phyloP scores from a whole-genome alignment of 2,797 vertebrate species.

The Falco peregrinus region DNA sequence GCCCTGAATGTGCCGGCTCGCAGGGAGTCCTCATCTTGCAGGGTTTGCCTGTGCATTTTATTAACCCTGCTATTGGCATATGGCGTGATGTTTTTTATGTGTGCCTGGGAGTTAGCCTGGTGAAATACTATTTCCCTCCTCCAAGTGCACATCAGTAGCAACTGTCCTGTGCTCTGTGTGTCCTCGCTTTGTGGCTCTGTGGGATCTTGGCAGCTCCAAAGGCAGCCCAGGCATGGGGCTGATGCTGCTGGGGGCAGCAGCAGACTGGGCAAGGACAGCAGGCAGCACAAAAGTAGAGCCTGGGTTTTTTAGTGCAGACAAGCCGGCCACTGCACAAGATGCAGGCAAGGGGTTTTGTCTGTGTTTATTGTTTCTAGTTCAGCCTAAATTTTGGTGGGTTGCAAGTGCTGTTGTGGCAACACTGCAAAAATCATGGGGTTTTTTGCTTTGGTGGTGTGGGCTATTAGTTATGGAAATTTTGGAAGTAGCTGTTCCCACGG shows the following conservation, averaged over 20 bases:
- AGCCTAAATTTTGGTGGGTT: background rate
- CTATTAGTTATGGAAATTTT: background rate
- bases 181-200: fast-evolving
- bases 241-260: background rate
- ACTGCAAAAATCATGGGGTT: background rate
- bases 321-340: fast-evolving
- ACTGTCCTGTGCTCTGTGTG: background rate
- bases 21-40: fast-evolving
- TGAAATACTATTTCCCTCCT: background rate
- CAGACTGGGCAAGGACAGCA: background rate
- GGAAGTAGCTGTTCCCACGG: background rate
- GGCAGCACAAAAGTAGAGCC: background rate
- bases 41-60: background rate
- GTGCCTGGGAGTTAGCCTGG: background rate
- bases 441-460: background rate
- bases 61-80: background rate
- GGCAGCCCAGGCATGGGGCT: background rate
- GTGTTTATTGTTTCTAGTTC: background rate
- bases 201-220: background rate
- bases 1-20: background rate
- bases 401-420: background rate
- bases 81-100: background rate
- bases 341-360: background rate
- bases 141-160: fast-evolving
- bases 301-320: background rate